Percentiles rank a stretch among this genome's conserved stretches.
phyloP scores from a whole-genome alignment of 1,140 invertebrate species.

The Drosophila gunungcola region DNA sequence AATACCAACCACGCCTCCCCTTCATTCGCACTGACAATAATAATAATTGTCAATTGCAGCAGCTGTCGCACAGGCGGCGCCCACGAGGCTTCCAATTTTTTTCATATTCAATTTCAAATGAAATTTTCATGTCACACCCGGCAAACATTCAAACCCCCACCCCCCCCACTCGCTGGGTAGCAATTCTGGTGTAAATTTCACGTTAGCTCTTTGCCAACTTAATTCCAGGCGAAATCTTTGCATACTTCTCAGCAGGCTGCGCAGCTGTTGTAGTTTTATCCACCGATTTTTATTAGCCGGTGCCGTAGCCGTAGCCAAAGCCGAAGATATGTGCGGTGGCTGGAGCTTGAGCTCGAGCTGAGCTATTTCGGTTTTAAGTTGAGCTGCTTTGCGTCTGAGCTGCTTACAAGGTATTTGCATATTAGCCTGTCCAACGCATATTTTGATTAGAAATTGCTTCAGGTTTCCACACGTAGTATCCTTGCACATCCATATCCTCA shows the following conservation, averaged over 20 bases:
- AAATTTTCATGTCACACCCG: conserved; percentile 71
- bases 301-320: conserved; percentile 41
- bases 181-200: conserved; percentile 66
- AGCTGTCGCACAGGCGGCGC: conserved; percentile 58
- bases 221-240: conserved; percentile 63
- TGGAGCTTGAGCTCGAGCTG: conserved; percentile 15
- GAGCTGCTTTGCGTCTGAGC: conserved; percentile 63
- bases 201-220: conserved; percentile 77
- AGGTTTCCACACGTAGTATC: conserved; percentile 32
- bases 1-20: conserved; percentile 50
- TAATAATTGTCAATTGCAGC: conserved; percentile 83
- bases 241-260: conserved; percentile 50
- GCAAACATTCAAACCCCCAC: conserved; percentile 1
- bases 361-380: conserved; percentile 74
- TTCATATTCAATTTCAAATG: conserved; percentile 82
- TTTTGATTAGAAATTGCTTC: conserved; percentile 72
- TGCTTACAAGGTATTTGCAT: conserved; percentile 60
- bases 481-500: background rate
- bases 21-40: conserved; percentile 80
- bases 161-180: background rate
- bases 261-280: conserved; percentile 40
- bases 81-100: conserved; percentile 38
- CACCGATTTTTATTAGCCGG: conserved; percentile 7
- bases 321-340: conserved; percentile 65
- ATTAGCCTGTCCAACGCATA: conserved; percentile 45